Conservation (phyloP, 1,140 invertebrate genomes). For the Araneus ventricosus region DNA sequence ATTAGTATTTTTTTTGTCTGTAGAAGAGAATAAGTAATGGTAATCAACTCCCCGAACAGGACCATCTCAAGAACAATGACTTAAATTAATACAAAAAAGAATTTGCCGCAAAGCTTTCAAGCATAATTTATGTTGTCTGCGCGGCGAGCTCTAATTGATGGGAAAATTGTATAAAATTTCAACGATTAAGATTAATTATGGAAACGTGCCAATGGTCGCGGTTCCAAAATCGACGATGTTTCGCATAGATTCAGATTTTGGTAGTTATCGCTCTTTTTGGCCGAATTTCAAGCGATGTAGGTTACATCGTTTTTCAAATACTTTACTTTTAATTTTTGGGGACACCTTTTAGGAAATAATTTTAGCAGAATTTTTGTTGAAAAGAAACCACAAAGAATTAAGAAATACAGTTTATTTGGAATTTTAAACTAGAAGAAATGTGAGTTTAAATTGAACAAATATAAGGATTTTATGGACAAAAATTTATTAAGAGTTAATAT, state of each 20-base stretch:
- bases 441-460: too few relatives aligned
- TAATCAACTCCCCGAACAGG: constrained; percentile 6
- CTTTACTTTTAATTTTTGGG: too few relatives aligned
- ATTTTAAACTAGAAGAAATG: too few relatives aligned
- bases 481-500: too few relatives aligned
- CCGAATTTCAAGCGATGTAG: not conserved
- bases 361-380: too few relatives aligned
- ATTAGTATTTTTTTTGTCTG: not conserved
- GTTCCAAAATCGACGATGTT: constrained; percentile 7
- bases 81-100: constrained; percentile 71
- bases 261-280: constrained; percentile 33
- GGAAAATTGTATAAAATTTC: constrained; percentile 73
- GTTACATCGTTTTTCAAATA: too few relatives aligned
- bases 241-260: not conserved
- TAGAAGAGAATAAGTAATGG: not conserved
- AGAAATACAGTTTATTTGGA: too few relatives aligned
- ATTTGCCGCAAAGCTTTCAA: constrained; percentile 58
- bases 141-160: constrained; percentile 69
- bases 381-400: too few relatives aligned
- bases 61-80: constrained; percentile 61
- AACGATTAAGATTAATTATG: constrained; percentile 74
- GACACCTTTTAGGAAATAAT: too few relatives aligned
- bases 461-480: too few relatives aligned
- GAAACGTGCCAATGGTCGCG: constrained; percentile 60
- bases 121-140: constrained; percentile 70